phyloP scores from a whole-genome alignment of 2,888 invertebrate genomes.

The Hypomecis punctinalis region DNA sequence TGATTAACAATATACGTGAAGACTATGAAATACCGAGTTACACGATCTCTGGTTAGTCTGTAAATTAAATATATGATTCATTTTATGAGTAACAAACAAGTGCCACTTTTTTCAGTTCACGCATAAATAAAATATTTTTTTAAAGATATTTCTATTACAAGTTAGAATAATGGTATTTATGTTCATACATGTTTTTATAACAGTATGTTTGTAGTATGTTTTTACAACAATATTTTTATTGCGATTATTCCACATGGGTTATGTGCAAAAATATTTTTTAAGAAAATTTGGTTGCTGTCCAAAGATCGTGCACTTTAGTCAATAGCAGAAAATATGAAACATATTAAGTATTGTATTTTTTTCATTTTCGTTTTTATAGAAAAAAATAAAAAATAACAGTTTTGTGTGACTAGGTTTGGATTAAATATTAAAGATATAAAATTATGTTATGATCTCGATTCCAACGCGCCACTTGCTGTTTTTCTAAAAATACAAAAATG shows the following conservation, averaged over 20 bases:
- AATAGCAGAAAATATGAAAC: conserved; percentile 19
- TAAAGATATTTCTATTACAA: no score
- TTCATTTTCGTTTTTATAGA: conserved; percentile 22
- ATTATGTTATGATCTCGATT: neutral
- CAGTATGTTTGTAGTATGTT: no score
- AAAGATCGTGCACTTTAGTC: neutral
- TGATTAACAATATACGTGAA: conserved; percentile 42
- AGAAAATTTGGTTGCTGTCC: neutral
- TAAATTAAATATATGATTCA: no score
- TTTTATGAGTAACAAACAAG: no score
- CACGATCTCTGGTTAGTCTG: neutral
- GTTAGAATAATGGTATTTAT: no score
- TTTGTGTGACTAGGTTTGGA: conserved; percentile 51
- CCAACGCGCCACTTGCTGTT: no score
- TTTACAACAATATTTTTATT: no score
- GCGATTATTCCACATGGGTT: no score
- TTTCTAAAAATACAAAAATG: no score
- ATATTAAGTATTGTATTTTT: conserved; percentile 32
- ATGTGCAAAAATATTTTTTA: neutral
- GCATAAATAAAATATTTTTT: no score
- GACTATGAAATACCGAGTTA: conserved; percentile 21
- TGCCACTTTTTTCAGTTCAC: no score
- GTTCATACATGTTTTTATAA: no score
- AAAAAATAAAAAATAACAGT: conserved; percentile 36
- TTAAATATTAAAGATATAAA: conserved; percentile 6